Percentiles rank a stretch among this genome's conserved stretches.
Conservation (phyloP, 2,888 invertebrate species). For the Eristalinus sepulchralis region DNA sequence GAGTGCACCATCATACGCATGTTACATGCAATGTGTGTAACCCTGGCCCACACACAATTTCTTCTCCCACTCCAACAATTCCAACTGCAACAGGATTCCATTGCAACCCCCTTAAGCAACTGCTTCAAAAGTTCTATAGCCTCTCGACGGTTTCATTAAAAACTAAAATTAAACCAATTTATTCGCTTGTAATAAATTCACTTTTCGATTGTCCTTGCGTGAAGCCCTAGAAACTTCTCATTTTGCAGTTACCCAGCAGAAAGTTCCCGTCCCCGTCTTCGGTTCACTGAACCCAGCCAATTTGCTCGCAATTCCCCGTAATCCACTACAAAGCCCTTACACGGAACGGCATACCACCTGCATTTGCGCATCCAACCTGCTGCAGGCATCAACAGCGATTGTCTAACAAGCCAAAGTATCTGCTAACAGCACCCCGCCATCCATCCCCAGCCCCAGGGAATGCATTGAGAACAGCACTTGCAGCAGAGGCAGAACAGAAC, state of each 20-base stretch:
- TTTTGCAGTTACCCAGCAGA: neutral
- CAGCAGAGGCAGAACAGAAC: neutral
- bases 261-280: neutral
- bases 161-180: conserved; percentile 52
- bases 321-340: conserved; percentile 33
- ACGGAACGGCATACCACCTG: conserved; percentile 43
- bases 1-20: too few relatives aligned
- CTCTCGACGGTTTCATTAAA: neutral
- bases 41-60: too few relatives aligned
- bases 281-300: conserved; percentile 36
- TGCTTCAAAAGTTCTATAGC: neutral
- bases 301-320: conserved; percentile 26
- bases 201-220: neutral
- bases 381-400: conserved; percentile 14
- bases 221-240: conserved; percentile 8
- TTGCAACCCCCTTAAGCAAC: too few relatives aligned
- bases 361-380: conserved; percentile 10
- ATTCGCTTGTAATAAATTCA: conserved; percentile 36
- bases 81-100: too few relatives aligned
- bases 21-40: too few relatives aligned
- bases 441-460: neutral
- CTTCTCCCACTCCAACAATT: too few relatives aligned
- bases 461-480: neutral
- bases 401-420: conserved; percentile 34
- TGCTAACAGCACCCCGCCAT: conserved; percentile 3